Evolutionary conservation across 2,113 vertebrate species (phyloP).

Genomic region (Bubo scandiacus): DNA sequence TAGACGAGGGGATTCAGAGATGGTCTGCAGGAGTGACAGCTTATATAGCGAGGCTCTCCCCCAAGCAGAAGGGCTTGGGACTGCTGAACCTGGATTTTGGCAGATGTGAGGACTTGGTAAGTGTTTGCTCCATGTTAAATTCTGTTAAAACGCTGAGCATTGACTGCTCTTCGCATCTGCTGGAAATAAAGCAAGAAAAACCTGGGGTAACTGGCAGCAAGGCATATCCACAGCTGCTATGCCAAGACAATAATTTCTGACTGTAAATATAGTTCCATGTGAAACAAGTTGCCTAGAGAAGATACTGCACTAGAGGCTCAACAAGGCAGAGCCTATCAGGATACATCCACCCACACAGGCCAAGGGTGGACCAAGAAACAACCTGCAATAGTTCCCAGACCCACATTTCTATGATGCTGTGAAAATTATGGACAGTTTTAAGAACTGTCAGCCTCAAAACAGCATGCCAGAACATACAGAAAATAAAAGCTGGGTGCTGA

Average conservation of each 20-base stretch:
- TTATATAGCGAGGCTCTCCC: background rate
- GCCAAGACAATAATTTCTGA: background rate
- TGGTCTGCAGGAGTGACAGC: background rate
- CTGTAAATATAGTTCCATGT: background rate
- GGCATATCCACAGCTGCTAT: background rate
- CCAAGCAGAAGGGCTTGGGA: background rate
- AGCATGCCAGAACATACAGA: background rate
- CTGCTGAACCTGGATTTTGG: background rate
- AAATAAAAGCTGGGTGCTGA: background rate
- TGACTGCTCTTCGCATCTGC: background rate
- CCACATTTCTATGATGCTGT: background rate
- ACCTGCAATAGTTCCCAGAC: background rate
- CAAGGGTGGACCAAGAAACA: background rate
- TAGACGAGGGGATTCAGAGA: background rate
- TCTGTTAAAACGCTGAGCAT: background rate
- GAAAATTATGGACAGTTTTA: background rate
- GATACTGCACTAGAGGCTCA: background rate
- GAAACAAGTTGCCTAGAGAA: background rate
- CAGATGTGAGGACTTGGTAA: background rate
- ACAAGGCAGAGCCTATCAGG: background rate
- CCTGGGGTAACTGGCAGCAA: background rate
- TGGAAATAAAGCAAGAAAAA: background rate
- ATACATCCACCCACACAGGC: background rate
- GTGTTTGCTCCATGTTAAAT: background rate
- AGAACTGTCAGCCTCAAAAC: background rate